A percentile compares a stretch with the other conserved stretches of the same genome.
phyloP scores from a whole-genome alignment of 2,888 invertebrate genomes.

The Agrenia bidenticulata region DNA sequence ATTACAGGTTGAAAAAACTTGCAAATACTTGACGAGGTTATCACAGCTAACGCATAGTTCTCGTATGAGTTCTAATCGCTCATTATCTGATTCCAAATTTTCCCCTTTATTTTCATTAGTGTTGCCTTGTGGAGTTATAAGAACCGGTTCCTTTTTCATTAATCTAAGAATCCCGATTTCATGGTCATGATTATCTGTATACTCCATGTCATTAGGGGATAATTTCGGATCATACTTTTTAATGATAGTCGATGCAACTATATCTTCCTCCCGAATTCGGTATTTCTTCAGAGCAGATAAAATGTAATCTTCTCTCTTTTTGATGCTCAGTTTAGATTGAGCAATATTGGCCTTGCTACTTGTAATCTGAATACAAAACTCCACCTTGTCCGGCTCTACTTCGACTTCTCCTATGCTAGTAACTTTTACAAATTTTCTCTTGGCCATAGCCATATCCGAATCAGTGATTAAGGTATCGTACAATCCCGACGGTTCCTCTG shows the following conservation, averaged over 20 bases:
- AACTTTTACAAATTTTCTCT: slow-evolving; percentile 45
- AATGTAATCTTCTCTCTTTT: slow-evolving; percentile 43
- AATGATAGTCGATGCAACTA: slow-evolving; percentile 26
- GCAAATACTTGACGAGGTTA: slow-evolving; percentile 34
- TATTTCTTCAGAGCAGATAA: slow-evolving; percentile 30
- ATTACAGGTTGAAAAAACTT: slow-evolving; percentile 32
- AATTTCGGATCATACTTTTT: slow-evolving; percentile 20
- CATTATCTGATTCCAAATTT: no score
- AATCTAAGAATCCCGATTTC: not conserved
- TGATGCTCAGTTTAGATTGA: slow-evolving; percentile 35
- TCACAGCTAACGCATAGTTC: slow-evolving; percentile 40
- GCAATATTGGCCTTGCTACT: slow-evolving; percentile 25
- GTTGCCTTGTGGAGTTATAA: slow-evolving; percentile 9
- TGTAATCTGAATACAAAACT: slow-evolving; percentile 40
- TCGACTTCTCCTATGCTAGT: slow-evolving; percentile 38
- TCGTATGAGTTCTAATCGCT: not conserved
- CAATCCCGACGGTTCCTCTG: slow-evolving; percentile 29
- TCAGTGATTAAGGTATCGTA: slow-evolving; percentile 37
- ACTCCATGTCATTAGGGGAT: no score
- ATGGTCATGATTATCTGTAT: slow-evolving; percentile 22
- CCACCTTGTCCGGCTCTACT: slow-evolving; percentile 40
- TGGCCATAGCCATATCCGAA: slow-evolving; percentile 39
- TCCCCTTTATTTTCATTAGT: not conserved
- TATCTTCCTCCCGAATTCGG: slow-evolving; percentile 12
- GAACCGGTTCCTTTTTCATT: not conserved